Percentiles rank a stretch among this genome's conserved stretches.
Evolutionary conservation across 2,888 invertebrate genomes (phyloP).

Genomic region (Sphecodes monilicornis): DNA sequence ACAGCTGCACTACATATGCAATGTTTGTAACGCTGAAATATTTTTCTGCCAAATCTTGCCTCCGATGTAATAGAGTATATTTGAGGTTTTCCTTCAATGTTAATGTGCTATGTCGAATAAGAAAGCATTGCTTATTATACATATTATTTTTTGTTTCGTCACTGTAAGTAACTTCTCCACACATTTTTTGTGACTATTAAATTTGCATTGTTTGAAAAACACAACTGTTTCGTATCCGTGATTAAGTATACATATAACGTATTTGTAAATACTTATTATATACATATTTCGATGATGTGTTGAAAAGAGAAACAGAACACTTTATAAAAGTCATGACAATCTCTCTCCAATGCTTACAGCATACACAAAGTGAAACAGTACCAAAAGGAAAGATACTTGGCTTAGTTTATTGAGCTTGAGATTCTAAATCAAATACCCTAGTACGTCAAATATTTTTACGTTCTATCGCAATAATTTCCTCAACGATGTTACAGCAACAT

Average conservation of each 20-base stretch:
- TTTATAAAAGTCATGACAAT: slow-evolving; percentile 62
- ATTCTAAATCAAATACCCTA: slow-evolving; percentile 35
- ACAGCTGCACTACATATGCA: slow-evolving; percentile 68
- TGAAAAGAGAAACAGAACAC: slow-evolving; percentile 14
- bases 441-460: slow-evolving; percentile 43
- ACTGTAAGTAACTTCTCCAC: slow-evolving; percentile 61
- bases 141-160: slow-evolving; percentile 60
- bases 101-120: slow-evolving; percentile 60
- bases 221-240: slow-evolving; percentile 34
- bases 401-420: slow-evolving; percentile 51
- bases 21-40: slow-evolving; percentile 66
- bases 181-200: slow-evolving; percentile 47
- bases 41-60: slow-evolving; percentile 61
- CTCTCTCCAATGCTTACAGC: slow-evolving; percentile 64
- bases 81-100: slow-evolving; percentile 58
- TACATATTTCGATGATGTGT: slow-evolving; percentile 33
- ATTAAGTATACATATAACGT: slow-evolving; percentile 19
- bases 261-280: slow-evolving; percentile 41
- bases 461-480: slow-evolving; percentile 47
- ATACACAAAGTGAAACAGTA: slow-evolving; percentile 58
- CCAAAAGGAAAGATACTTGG: slow-evolving; percentile 51
- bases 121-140: slow-evolving; percentile 65
- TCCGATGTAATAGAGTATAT: slow-evolving; percentile 57
- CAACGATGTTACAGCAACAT: slow-evolving; percentile 41
- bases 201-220: slow-evolving; percentile 47